phyloP scores from a whole-genome alignment of 1,140 invertebrate genomes.

The Caerostris extrusa region DNA sequence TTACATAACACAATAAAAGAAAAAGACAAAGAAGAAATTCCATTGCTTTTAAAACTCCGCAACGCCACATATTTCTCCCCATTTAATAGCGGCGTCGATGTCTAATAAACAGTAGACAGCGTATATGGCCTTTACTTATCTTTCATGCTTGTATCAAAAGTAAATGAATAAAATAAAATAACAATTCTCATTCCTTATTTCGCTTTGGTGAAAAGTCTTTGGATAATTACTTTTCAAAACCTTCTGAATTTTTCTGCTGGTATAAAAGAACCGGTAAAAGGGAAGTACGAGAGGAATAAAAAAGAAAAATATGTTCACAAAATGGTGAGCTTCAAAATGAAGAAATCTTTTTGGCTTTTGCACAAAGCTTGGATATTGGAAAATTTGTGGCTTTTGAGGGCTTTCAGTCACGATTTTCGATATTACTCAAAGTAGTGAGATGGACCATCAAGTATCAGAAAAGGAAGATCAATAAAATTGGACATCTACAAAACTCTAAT shows the following conservation, averaged over 20 bases:
- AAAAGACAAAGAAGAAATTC: no score
- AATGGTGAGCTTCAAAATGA: no score
- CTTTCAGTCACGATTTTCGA: not conserved
- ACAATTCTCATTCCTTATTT: no score
- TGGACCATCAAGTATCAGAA: not conserved
- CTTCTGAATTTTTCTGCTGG: not conserved
- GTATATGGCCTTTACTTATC: not conserved
- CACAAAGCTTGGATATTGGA: not conserved
- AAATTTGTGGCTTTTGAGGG: not conserved
- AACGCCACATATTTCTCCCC: not conserved
- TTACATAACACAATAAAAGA: no score
- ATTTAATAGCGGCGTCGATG: no score
- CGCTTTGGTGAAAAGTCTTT: not conserved
- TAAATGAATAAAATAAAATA: no score
- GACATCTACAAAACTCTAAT: slow-evolving; percentile 14
- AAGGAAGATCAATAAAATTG: not conserved
- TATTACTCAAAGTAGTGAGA: not conserved
- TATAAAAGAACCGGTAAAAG: no score
- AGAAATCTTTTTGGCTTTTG: not conserved
- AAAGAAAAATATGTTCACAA: not conserved
- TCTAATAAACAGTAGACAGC: not conserved
- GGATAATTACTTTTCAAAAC: slow-evolving; percentile 21
- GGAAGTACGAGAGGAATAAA: not conserved
- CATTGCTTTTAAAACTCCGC: no score
- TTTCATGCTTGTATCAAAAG: not conserved